These are phyloP conservation scores for Albula glossodonta DNA, from an alignment of 2,113 vertebrate species.

Conservation along the genomic window DNA sequence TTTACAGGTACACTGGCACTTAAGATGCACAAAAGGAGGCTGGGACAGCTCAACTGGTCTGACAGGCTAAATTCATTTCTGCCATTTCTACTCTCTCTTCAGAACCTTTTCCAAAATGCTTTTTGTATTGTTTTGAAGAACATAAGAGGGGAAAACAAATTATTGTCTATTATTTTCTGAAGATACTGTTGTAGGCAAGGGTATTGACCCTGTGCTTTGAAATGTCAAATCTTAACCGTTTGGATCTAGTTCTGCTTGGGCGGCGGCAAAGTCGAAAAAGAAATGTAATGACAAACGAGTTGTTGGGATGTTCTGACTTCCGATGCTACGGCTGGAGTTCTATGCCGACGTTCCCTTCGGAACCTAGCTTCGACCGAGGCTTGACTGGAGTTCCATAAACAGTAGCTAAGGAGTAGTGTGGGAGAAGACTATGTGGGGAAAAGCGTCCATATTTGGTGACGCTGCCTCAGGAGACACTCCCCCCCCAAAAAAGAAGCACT, in stretches of 20 bases:
- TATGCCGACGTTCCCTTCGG: background rate
- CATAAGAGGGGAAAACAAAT: background rate
- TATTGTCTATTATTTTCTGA: too few species aligned
- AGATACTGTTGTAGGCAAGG: too few species aligned
- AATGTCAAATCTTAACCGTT: constrained; percentile 11
- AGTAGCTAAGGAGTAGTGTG: background rate
- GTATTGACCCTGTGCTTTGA: too few species aligned
- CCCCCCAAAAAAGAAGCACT: background rate
- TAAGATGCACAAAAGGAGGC: constrained; percentile 30
- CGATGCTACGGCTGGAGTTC: background rate
- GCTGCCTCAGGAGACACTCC: background rate
- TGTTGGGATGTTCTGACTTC: background rate
- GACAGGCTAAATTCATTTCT: constrained; percentile 34
- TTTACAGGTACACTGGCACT: constrained; percentile 28
- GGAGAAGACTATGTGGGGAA: background rate
- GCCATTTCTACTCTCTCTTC: background rate
- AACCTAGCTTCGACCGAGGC: background rate
- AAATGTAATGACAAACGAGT: background rate
- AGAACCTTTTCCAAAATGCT: background rate
- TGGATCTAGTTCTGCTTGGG: constrained; percentile 15
- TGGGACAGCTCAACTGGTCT: constrained; percentile 42
- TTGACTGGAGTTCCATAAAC: background rate
- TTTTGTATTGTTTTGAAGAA: background rate
- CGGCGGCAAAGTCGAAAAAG: background rate
- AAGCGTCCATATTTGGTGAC: background rate